Percentiles rank a stretch among this genome's conserved stretches.
These are phyloP conservation scores for Labia minor DNA, from an alignment of 2,888 invertebrate species.

Conservation along the genomic window DNA sequence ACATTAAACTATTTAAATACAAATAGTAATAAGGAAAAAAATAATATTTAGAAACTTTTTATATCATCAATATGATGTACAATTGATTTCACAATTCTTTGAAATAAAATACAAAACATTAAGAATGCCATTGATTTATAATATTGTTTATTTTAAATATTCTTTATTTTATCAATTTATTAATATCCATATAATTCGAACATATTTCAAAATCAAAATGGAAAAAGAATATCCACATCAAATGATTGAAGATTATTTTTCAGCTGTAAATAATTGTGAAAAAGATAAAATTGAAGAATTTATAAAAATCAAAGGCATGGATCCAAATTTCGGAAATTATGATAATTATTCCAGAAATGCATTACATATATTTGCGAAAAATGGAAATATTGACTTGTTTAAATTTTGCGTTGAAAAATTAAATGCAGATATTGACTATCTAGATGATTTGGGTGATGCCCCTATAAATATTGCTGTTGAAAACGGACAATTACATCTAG, in stretches of 20 bases:
- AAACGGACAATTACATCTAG: neutral
- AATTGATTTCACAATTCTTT: no score
- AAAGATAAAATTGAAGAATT: conserved; percentile 13
- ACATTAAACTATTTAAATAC: no score
- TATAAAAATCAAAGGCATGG: neutral
- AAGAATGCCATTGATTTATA: no score
- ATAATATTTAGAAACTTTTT: no score
- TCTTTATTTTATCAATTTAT: neutral
- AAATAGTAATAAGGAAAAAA: no score
- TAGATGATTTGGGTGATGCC: neutral
- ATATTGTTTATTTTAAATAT: no score
- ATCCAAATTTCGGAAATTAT: neutral
- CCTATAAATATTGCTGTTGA: neutral
- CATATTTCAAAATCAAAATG: neutral
- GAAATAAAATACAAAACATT: no score
- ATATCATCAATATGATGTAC: no score
- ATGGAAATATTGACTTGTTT: neutral
- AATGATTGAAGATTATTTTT: neutral
- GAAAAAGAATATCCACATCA: neutral
- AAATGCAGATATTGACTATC: neutral
- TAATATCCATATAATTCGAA: neutral
- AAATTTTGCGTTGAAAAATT: neutral
- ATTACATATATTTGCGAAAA: neutral
- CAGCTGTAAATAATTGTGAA: neutral
- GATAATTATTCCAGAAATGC: neutral